Evolutionary conservation across 2,888 invertebrate genomes (phyloP).

Genomic region (Ophion slaviceki): DNA sequence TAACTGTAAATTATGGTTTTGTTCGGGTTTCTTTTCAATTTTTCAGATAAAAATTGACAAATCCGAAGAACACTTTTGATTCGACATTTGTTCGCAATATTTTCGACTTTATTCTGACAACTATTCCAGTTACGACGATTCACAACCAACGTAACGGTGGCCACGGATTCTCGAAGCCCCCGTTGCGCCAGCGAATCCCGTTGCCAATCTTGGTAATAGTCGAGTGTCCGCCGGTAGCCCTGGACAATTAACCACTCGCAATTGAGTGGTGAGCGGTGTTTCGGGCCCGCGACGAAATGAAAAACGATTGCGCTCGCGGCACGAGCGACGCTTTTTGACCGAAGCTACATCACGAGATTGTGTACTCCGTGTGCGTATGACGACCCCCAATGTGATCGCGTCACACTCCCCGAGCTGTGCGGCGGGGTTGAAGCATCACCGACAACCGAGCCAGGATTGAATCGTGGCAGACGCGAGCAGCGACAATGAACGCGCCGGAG

Average conservation of each 20-base stretch:
- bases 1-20: too few relatives aligned
- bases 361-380: background rate
- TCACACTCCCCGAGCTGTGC: slow-evolving; percentile 4
- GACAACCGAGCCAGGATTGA: slow-evolving; percentile 76
- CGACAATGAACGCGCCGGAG: slow-evolving; percentile 66
- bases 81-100: too few relatives aligned
- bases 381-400: too few relatives aligned
- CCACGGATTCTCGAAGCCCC: too few relatives aligned
- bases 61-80: too few relatives aligned
- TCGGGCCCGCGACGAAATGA: background rate
- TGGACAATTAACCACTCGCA: slow-evolving; percentile 3
- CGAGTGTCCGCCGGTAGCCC: background rate
- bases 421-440: slow-evolving; percentile 10
- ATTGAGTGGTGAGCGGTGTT: slow-evolving; percentile 6
- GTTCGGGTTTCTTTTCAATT: too few relatives aligned
- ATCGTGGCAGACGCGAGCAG: slow-evolving; percentile 70
- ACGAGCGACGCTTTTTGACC: slow-evolving; percentile 6
- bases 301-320: background rate
- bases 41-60: too few relatives aligned
- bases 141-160: too few relatives aligned
- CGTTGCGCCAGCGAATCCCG: too few relatives aligned
- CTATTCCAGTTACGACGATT: too few relatives aligned
- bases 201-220: too few relatives aligned
- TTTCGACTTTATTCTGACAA: too few relatives aligned
- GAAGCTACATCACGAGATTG: slow-evolving; percentile 1